Conservation (phyloP, 2,888 invertebrate species). For the Lepidocyrtinus sp. region DNA sequence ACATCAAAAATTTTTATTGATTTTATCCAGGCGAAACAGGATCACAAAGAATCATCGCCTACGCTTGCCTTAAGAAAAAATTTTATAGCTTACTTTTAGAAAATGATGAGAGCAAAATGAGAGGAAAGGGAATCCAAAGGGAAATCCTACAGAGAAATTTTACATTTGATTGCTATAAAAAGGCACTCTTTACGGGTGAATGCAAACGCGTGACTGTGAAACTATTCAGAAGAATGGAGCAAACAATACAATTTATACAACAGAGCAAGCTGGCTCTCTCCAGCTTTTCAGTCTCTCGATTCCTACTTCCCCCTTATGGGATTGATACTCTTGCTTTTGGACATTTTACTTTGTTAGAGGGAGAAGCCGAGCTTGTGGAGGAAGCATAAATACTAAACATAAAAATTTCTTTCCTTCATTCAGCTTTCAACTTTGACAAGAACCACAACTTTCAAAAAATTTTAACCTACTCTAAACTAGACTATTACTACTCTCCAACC, state of each 20-base stretch:
- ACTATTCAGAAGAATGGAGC: slow-evolving; percentile 14
- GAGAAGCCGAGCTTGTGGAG: too few species aligned
- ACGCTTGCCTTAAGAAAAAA: not conserved
- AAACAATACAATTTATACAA: slow-evolving; percentile 11
- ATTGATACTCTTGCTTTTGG: slow-evolving; percentile 12
- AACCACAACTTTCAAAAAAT: too few species aligned
- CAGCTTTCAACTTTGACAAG: too few species aligned
- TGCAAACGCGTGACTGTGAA: not conserved
- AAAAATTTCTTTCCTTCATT: too few species aligned
- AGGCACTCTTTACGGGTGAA: not conserved
- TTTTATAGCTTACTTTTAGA: not conserved
- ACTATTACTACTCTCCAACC: too few species aligned
- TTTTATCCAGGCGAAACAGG: too few species aligned
- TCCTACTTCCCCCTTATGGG: slow-evolving; percentile 28
- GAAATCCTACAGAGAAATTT: not conserved
- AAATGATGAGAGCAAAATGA: not conserved
- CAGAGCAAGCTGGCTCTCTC: slow-evolving; percentile 15
- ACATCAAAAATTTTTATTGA: too few species aligned
- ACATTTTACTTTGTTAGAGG: not conserved
- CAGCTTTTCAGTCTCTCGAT: slow-evolving; percentile 18
- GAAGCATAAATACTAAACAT: too few species aligned
- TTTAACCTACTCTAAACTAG: too few species aligned
- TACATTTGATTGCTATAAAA: not conserved
- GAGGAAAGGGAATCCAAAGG: not conserved
- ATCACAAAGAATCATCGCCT: not conserved